Conservation (phyloP, 2,797 vertebrate genomes). For the Phalanger gymnotis region DNA sequence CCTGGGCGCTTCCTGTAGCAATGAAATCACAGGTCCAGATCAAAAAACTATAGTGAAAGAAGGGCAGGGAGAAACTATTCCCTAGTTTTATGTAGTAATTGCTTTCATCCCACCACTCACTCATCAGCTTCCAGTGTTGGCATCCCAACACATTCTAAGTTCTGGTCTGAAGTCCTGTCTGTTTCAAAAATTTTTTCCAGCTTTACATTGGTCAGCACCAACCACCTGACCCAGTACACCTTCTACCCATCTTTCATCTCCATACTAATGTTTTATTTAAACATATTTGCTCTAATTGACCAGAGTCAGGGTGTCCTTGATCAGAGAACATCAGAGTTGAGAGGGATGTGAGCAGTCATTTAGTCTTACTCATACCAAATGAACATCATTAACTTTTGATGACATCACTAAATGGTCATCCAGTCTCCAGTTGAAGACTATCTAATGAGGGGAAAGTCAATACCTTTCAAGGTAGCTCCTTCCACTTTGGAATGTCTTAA, state of each 20-base stretch:
- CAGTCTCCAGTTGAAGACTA: neutral
- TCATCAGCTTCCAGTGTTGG: neutral
- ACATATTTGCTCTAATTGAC: neutral
- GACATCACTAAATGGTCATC: neutral
- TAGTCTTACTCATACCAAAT: neutral
- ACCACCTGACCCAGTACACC: neutral
- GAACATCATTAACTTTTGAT: neutral
- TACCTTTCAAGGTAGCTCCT: neutral
- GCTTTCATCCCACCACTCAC: neutral
- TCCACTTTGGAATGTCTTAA: neutral
- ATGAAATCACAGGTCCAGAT: neutral
- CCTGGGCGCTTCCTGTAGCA: neutral
- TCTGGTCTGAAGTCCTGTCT: neutral
- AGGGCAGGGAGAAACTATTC: neutral
- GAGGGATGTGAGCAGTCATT: neutral
- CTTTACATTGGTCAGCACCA: neutral
- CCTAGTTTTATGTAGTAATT: neutral
- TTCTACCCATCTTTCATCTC: neutral
- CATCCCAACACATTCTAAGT: neutral
- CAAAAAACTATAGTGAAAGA: neutral
- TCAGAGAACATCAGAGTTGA: neutral
- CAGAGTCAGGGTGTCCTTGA: neutral
- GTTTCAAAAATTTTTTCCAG: conserved; percentile 38
- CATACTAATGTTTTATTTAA: neutral
- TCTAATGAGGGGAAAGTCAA: neutral